Evolutionary conservation across 2,797 vertebrate species (phyloP), one percentile per base, ranked within the genome.

Genomic region (Aythya fuligula): DNA sequence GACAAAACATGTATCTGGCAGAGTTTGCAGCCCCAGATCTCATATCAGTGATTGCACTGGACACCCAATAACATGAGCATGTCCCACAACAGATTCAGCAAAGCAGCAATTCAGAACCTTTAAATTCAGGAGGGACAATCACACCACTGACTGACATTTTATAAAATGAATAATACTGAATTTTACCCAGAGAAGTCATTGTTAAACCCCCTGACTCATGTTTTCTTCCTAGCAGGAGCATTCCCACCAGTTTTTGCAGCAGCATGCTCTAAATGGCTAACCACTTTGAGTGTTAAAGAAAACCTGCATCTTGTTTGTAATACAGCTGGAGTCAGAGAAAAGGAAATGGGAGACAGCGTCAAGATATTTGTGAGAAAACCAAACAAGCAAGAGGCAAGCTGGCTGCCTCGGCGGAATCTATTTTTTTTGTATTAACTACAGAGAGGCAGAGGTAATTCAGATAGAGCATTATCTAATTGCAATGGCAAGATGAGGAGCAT

Each of bases 1-100:
- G 0, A 21, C 2, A 0, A 5, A 2, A 8, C 13, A 0, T 0
- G 0, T 15, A 28, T 73, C 56, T 71, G 73, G 24, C 49, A 70
- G 36, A 53, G 30, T 3, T 0, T 14, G 38, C n/a, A 85, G 32
- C 38, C 45, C 16, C 54, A 86, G 13, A 27, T 18, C 73, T 51
- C 88, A 6, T 41, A 38, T 1, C 62, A 66, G 19, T 27, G 25
- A 38, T 43, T 70, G 32, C 56, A n/a, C 13, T 36, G 53, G 41
- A 66, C 21, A 22, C 41, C 41, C 13, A 58, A 15, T 1, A n/a
- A 66, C n/a, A 45, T 15, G 4, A 76, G 28, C 25, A 19, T 5
- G 2, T 41, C 27, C 45, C 77, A 28, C 15, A 1, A 38, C 11
- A 11, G n/a, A 30, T 3, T 53, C 25, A 54, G 27, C 49, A 30